Evolutionary conservation across 2,888 invertebrate species (phyloP).

Genomic region (Pammene fasciana): DNA sequence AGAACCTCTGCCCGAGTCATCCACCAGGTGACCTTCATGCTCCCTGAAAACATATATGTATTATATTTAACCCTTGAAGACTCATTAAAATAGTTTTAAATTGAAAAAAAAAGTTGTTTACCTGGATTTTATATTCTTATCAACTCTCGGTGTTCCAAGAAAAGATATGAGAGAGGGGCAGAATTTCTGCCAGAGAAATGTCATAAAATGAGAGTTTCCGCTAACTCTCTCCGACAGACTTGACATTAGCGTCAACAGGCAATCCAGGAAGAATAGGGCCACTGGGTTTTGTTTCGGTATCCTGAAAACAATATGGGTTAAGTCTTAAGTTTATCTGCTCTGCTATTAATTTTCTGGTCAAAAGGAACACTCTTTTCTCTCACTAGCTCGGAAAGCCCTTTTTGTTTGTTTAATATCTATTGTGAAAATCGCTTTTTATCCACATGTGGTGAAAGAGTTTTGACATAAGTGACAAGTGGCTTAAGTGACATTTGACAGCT

Average conservation of each 20-base stretch:
- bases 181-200: slow-evolving; percentile 95
- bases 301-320: slow-evolving; percentile 75
- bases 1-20: slow-evolving; percentile 86
- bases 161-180: slow-evolving; percentile 95
- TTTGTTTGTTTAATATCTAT: too few species aligned
- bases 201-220: slow-evolving; percentile 92
- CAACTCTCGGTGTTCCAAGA: slow-evolving; percentile 93
- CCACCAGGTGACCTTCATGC: slow-evolving; percentile 78
- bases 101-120: slow-evolving; percentile 56
- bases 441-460: too few species aligned
- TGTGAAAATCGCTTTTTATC: too few species aligned
- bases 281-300: slow-evolving; percentile 85
- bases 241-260: slow-evolving; percentile 92
- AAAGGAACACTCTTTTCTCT: too few species aligned
- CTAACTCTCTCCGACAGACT: slow-evolving; percentile 92
- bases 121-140: slow-evolving; percentile 89
- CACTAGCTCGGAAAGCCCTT: too few species aligned
- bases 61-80: background rate
- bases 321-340: too few species aligned
- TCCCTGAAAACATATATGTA: slow-evolving; percentile 59
- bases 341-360: too few species aligned
- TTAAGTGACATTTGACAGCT: too few species aligned
- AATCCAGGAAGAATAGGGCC: slow-evolving; percentile 92
- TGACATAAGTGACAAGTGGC: too few species aligned
- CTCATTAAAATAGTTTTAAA: background rate